Evolutionary conservation across 2,113 vertebrate genomes (phyloP).

Genomic region (Puma concolor): DNA sequence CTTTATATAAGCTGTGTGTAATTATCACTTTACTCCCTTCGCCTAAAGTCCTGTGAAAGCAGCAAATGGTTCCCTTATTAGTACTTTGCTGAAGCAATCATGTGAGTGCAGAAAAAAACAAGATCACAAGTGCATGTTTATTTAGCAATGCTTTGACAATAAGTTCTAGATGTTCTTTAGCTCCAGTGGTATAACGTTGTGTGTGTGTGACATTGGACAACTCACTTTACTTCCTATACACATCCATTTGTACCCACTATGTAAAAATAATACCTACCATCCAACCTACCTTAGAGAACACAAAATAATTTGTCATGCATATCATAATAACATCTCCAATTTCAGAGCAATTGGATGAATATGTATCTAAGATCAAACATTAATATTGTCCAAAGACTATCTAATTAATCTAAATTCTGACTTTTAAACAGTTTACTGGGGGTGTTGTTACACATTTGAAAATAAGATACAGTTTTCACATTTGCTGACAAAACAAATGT

Average conservation of each 20-base stretch:
- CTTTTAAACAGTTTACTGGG: constrained; percentile 74
- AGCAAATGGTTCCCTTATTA: background rate
- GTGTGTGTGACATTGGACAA: background rate
- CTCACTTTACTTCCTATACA: background rate
- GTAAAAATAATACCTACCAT: background rate
- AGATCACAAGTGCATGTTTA: background rate
- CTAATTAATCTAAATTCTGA: background rate
- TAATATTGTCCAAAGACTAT: constrained; percentile 4
- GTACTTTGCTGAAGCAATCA: background rate
- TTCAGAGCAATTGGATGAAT: constrained; percentile 31
- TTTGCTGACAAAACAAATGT: constrained; percentile 79
- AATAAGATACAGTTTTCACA: constrained; percentile 80
- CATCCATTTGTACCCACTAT: background rate
- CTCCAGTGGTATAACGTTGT: background rate
- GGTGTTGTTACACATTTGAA: constrained; percentile 66
- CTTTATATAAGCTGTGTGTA: background rate
- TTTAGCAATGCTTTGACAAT: background rate
- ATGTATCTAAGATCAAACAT: background rate
- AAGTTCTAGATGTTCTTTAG: background rate
- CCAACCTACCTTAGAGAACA: background rate
- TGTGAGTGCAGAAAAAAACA: background rate
- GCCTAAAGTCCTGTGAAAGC: background rate
- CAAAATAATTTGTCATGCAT: background rate
- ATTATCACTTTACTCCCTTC: background rate
- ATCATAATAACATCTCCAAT: background rate